These are phyloP conservation scores for Sus cebifrons DNA, from an alignment of 2,797 vertebrate species.

Conservation along the genomic window DNA sequence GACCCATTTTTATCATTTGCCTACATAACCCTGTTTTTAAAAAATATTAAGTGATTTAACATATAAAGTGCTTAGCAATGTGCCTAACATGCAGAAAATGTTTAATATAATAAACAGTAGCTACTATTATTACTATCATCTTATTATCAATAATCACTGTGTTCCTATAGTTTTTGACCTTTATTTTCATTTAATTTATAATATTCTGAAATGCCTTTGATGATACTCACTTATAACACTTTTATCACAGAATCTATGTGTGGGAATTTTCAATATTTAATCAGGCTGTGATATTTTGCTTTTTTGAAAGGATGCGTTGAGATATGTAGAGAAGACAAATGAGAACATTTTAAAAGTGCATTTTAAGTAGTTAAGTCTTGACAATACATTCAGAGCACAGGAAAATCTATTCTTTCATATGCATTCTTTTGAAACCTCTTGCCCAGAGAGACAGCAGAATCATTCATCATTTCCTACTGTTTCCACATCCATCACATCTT, in stretches of 20 bases:
- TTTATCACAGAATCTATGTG: constrained; percentile 29
- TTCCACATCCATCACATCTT: constrained; percentile 57
- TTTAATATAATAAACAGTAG: constrained; percentile 39
- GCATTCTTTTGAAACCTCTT: constrained; percentile 68
- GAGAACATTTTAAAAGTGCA: constrained; percentile 65
- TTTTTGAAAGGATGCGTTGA: constrained; percentile 53
- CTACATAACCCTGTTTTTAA: background rate
- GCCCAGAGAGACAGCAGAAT: background rate
- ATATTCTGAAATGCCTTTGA: constrained; percentile 60
- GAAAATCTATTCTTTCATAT: constrained; percentile 66
- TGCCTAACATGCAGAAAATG: background rate
- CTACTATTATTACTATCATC: background rate
- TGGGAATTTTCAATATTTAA: constrained; percentile 46
- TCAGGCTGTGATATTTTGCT: constrained; percentile 28
- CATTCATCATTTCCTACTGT: constrained; percentile 75
- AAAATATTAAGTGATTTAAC: background rate
- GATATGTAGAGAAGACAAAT: constrained; percentile 75
- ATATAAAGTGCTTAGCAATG: constrained; percentile 13
- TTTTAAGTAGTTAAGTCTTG: constrained; percentile 71
- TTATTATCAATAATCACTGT: constrained; percentile 42
- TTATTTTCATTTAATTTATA: constrained; percentile 64
- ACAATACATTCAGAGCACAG: constrained; percentile 45
- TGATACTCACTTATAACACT: background rate
- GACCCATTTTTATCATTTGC: constrained; percentile 34
- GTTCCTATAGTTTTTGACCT: constrained; percentile 6